Evolutionary conservation across 2,888 invertebrate species (phyloP).

Genomic region (Lasioglossum leucozonium): DNA sequence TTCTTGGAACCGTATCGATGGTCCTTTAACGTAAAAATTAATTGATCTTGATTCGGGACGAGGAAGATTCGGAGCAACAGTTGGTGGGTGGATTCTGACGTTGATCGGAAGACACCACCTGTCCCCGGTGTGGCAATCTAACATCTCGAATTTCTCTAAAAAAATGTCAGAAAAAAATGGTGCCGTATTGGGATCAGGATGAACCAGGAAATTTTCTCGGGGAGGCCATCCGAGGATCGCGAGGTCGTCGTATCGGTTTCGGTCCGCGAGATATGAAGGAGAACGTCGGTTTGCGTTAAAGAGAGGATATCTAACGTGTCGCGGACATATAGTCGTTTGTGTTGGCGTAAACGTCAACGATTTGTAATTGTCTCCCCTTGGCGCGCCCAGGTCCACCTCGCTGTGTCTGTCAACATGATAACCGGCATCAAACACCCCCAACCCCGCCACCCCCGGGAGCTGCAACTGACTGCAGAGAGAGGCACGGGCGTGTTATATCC

Average conservation of each 20-base stretch:
- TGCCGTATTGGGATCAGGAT: background rate
- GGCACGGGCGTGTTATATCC: slow-evolving; percentile 77
- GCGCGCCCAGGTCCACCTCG: slow-evolving; percentile 74
- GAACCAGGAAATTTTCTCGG: background rate
- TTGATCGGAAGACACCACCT: background rate
- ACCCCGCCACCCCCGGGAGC: slow-evolving; percentile 76
- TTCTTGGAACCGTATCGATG: background rate
- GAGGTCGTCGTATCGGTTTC: background rate
- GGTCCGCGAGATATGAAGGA: slow-evolving; percentile 24
- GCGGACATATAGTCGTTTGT: slow-evolving; percentile 75
- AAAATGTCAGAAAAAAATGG: background rate
- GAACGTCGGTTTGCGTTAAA: slow-evolving; percentile 53
- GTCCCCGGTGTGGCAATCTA: too few relatives aligned
- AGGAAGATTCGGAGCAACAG: background rate
- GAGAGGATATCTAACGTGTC: slow-evolving; percentile 72
- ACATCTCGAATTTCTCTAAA: too few relatives aligned
- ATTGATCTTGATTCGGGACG: background rate
- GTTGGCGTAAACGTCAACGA: slow-evolving; percentile 82
- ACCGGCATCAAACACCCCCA: slow-evolving; percentile 83
- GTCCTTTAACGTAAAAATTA: background rate
- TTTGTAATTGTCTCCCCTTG: slow-evolving; percentile 83
- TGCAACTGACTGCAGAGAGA: slow-evolving; percentile 83
- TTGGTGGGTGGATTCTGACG: background rate
- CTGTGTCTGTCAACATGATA: slow-evolving; percentile 84
- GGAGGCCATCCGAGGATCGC: background rate